A percentile compares a stretch with the other conserved stretches of the same genome.
Conservation (phyloP, 2,888 invertebrate species). For the Asteroscopus sphinx region DNA sequence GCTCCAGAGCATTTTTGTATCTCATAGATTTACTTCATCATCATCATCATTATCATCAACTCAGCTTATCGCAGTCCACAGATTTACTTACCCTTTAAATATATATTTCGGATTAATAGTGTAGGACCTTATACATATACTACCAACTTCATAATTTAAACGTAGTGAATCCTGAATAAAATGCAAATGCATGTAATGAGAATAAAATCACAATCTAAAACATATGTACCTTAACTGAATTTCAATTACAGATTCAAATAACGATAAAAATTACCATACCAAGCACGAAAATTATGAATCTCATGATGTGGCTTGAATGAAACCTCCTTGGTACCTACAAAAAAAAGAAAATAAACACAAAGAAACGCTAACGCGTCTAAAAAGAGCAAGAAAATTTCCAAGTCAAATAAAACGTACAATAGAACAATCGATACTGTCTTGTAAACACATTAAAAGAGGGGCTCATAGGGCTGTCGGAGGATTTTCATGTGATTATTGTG, state of each 20-base stretch:
- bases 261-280: slow-evolving; percentile 58
- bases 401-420: slow-evolving; percentile 87
- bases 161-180: neutral
- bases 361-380: slow-evolving; percentile 68
- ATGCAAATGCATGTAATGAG: neutral
- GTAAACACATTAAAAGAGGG: slow-evolving; percentile 89
- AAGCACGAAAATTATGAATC: slow-evolving; percentile 53
- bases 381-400: slow-evolving; percentile 82
- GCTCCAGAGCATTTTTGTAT: too few relatives aligned
- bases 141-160: too few relatives aligned
- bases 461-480: slow-evolving; percentile 54
- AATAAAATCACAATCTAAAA: slow-evolving; percentile 13
- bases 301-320: slow-evolving; percentile 53
- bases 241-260: slow-evolving; percentile 41
- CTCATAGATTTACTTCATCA: too few relatives aligned
- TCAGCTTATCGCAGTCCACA: too few relatives aligned
- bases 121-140: too few relatives aligned
- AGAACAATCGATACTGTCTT: slow-evolving; percentile 88
- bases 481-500: slow-evolving; percentile 51
- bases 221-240: slow-evolving; percentile 50
- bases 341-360: slow-evolving; percentile 68
- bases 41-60: too few relatives aligned
- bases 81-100: too few relatives aligned
- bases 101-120: too few relatives aligned
- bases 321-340: slow-evolving; percentile 29